phyloP scores from a whole-genome alignment of 2,797 vertebrate species.

The Sternotherus odoratus region DNA sequence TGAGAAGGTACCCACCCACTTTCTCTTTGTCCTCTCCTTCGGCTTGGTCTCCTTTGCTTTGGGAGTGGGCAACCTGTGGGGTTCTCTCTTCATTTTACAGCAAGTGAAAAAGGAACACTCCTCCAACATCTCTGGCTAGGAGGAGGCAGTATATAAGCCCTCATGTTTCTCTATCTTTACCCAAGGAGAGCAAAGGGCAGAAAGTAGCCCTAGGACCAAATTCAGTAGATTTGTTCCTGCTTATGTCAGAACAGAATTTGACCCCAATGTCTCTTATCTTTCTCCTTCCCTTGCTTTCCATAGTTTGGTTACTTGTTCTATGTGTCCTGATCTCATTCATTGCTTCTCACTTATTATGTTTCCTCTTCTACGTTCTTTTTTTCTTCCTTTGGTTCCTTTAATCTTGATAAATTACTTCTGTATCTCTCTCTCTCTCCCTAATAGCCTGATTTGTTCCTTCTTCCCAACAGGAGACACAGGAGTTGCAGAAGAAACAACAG shows the following conservation, averaged over 20 bases:
- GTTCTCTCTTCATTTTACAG: background rate
- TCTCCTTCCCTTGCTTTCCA: fast-evolving
- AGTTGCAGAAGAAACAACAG: constrained; percentile 82
- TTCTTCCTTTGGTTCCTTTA: background rate
- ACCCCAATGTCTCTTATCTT: background rate
- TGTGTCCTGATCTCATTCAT: background rate
- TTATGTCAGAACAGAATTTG: background rate
- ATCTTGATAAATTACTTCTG: background rate
- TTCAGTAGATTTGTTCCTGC: background rate
- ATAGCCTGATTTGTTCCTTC: background rate
- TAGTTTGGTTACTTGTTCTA: background rate
- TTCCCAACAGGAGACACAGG: constrained; percentile 81
- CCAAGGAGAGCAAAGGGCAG: constrained; percentile 8
- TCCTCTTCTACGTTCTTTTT: background rate
- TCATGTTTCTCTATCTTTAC: background rate
- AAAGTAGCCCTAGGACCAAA: background rate
- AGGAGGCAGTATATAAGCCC: background rate
- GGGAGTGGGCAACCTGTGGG: background rate
- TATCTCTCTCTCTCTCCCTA: background rate
- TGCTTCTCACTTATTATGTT: background rate
- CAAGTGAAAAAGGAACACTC: background rate
- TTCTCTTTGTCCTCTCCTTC: too few relatives aligned
- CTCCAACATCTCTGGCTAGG: background rate
- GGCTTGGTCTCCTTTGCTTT: background rate
- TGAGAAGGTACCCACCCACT: constrained; percentile 78